Conservation (phyloP, 37 sponge, comb jelly and placozoan genomes). For the Geodia barretti region DNA sequence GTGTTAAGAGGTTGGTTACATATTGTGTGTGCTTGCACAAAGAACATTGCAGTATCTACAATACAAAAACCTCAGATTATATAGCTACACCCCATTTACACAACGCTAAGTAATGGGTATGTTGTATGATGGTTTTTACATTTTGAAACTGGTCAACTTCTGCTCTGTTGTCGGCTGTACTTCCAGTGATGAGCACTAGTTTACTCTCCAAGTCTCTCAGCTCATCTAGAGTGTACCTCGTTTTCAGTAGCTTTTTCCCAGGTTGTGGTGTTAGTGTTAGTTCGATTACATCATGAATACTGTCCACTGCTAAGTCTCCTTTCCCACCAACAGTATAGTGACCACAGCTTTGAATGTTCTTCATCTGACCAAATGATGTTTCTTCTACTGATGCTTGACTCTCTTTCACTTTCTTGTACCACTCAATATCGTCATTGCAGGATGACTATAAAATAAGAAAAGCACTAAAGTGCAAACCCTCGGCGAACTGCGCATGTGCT, state of each 20-base stretch:
- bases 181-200: constrained; percentile 78
- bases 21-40: no score
- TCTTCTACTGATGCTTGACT: constrained; percentile 70
- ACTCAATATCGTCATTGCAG: constrained; percentile 61
- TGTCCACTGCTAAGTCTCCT: not conserved
- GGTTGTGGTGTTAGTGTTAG: constrained; percentile 20
- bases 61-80: no score
- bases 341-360: constrained; percentile 61
- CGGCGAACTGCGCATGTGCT: no score
- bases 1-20: no score
- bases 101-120: no score
- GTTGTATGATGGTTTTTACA: no score
- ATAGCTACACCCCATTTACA: no score
- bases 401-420: constrained; percentile 72
- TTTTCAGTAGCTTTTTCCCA: constrained; percentile 22
- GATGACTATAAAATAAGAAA: no score
- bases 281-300: constrained; percentile 42
- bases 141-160: constrained; percentile 57
- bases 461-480: no score
- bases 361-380: constrained; percentile 67
- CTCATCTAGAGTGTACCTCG: constrained; percentile 58
- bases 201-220: constrained; percentile 82
- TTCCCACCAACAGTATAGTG: constrained; percentile 34
- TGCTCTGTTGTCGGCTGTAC: constrained; percentile 42
- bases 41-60: no score